phyloP scores from a whole-genome alignment of 2,888 invertebrate genomes.

The Metallyticus violacea region DNA sequence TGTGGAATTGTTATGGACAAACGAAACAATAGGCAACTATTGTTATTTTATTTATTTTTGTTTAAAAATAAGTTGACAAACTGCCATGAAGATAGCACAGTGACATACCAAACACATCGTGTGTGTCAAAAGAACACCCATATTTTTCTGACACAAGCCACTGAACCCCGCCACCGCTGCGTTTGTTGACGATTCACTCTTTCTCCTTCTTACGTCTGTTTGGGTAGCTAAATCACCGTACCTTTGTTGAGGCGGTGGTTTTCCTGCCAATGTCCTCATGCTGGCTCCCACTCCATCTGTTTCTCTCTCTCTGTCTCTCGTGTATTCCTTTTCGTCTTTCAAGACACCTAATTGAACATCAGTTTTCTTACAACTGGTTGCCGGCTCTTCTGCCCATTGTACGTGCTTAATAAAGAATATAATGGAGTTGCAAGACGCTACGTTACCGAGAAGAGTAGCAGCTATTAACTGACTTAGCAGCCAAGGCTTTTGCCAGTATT shows the following conservation, averaged over 20 bases:
- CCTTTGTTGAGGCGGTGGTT: not conserved
- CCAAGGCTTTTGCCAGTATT: not conserved
- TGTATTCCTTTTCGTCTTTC: not conserved
- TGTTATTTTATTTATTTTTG: too few species aligned
- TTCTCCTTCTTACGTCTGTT: not conserved
- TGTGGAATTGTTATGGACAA: too few species aligned
- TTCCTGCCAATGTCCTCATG: not conserved
- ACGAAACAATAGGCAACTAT: too few species aligned
- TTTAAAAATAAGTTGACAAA: too few species aligned
- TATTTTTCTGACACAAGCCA: too few species aligned
- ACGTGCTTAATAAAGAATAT: not conserved
- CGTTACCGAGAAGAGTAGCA: not conserved
- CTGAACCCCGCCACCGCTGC: not conserved
- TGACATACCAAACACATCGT: too few species aligned
- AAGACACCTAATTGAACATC: not conserved
- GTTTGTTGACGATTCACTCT: not conserved
- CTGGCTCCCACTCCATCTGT: not conserved
- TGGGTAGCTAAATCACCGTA: not conserved
- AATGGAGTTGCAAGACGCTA: not conserved
- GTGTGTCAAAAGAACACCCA: too few species aligned
- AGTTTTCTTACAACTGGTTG: not conserved
- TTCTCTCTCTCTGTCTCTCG: not conserved
- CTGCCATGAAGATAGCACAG: too few species aligned
- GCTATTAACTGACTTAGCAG: not conserved
- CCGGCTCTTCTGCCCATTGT: not conserved